Evolutionary conservation across 1,140 invertebrate species (phyloP).

Genomic region (Metaphire vulgaris): DNA sequence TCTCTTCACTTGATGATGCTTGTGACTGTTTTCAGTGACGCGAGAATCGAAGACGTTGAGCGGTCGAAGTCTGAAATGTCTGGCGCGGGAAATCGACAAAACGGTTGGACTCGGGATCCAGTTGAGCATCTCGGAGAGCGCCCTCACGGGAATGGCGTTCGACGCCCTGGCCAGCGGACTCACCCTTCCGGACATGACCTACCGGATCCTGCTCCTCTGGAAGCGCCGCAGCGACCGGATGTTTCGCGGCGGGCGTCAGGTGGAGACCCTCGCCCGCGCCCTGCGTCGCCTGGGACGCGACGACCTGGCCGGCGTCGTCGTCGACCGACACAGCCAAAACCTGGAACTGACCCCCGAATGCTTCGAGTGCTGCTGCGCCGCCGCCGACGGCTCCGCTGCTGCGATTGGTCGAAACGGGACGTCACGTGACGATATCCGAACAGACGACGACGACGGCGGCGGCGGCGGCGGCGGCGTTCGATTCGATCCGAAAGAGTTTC

Average conservation of each 20-base stretch:
- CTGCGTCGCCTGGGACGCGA: slow-evolving; percentile 41
- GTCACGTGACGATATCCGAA: too few relatives aligned
- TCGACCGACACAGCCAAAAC: slow-evolving; percentile 38
- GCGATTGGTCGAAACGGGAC: too few relatives aligned
- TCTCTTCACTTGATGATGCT: too few relatives aligned
- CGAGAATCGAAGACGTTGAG: slow-evolving; percentile 44
- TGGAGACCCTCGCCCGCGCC: slow-evolving; percentile 37
- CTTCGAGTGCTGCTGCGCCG: too few relatives aligned
- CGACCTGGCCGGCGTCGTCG: slow-evolving; percentile 39
- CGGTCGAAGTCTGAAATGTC: slow-evolving; percentile 42
- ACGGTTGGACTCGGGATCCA: slow-evolving; percentile 48
- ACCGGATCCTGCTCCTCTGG: slow-evolving; percentile 48
- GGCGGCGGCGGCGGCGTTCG: too few relatives aligned
- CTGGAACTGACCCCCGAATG: slow-evolving; percentile 42
- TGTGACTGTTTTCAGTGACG: slow-evolving; percentile 48
- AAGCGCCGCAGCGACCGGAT: slow-evolving; percentile 41
- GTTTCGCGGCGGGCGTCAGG: slow-evolving; percentile 32
- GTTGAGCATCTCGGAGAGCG: slow-evolving; percentile 47
- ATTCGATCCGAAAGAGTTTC: too few relatives aligned
- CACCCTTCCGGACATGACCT: slow-evolving; percentile 46
- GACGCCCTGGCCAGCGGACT: slow-evolving; percentile 48
- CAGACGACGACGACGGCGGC: too few relatives aligned
- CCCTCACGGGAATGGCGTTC: slow-evolving; percentile 50
- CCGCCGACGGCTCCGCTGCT: too few relatives aligned
- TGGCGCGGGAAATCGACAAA: slow-evolving; percentile 43